Base-by-base conservation (phyloP, 2,113 vertebrate genomes). In the Athene cunicularia region DNA sequence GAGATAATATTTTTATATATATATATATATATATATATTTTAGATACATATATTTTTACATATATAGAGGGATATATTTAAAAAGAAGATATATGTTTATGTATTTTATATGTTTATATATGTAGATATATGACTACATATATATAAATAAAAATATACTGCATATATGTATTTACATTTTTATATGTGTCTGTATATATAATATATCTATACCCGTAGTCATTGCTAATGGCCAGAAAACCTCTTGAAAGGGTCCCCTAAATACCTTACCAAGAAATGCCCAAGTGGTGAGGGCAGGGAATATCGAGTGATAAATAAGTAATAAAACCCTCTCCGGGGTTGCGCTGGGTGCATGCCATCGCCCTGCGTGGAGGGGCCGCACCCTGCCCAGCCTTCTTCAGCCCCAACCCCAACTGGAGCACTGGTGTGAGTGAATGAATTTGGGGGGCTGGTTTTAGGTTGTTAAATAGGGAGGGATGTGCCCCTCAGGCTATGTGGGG, bases 321-420 rank as follows among this genome's bases (percentile, higher is more conserved):
- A 9, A 18, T 26, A 37, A 55, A 60, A 30, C 39, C 12, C 8
- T 45, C 4, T 11, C 22, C 4, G 8, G 15, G 26, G 17, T 6
- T 45, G 26, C 1, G 2, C 45, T 74, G 82, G 26, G 28, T 73
- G 22, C 12, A 0, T 9, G 23, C 24, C 2, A 0, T n/a, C 30
- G 33, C 35, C 19, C 12, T 2, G 2, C 4, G 1, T 41, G 32
- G 71, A 59, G 15, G 12, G 22, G 58, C 20, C 0, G 0, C 37
- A 32, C 73, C 41, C 77, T 84, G 53, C 58, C 17, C 30, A 12
- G 32, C 28, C 19, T 73, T 86, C 62, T 32, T 56, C 20, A 18
- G 55, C 43, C 26, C 17, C 37, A 50, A 33, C 14, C 11, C 16
- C 0, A 0, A 8, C 43, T 39, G n/a, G 55, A 67, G 66, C 43